phyloP scores from a whole-genome alignment of 2,797 vertebrate species.

The Schizothorax lantsangensis region DNA sequence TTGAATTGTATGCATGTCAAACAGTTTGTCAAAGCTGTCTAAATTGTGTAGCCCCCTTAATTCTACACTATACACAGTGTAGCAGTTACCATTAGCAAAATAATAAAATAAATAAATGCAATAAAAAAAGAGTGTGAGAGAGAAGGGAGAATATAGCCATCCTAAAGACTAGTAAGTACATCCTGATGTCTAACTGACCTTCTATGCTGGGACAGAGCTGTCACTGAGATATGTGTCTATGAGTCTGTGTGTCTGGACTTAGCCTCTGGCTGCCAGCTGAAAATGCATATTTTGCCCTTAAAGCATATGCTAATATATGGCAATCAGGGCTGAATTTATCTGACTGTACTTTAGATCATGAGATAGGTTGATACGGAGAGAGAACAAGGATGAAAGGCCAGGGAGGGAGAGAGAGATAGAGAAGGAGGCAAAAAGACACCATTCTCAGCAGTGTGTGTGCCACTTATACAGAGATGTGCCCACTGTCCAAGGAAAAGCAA shows the following conservation, averaged over 20 bases:
- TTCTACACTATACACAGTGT: background rate
- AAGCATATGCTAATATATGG: conserved; percentile 66
- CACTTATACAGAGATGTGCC: conserved; percentile 23
- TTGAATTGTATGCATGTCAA: background rate
- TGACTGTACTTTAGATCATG: conserved; percentile 5
- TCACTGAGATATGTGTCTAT: conserved; percentile 9
- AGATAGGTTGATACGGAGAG: conserved; percentile 1
- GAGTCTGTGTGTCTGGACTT: background rate
- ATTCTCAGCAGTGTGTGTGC: conserved; percentile 9
- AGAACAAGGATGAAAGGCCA: background rate
- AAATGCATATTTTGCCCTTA: conserved; percentile 63
- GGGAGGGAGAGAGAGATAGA: background rate
- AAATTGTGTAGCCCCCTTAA: background rate
- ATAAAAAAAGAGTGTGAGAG: background rate
- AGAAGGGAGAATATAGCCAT: background rate
- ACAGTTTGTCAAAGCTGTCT: background rate
- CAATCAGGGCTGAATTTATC: conserved; percentile 40
- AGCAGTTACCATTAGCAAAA: background rate
- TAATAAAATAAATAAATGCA: conserved; percentile 1
- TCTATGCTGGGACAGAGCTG: background rate
- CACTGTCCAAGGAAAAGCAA: background rate
- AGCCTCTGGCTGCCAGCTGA: conserved; percentile 10
- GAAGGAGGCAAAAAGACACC: background rate
- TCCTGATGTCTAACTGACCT: conserved; percentile 18
- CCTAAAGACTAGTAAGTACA: conserved; percentile 8